A percentile compares a stretch with the other conserved stretches of the same genome.
Evolutionary conservation across 2,797 vertebrate species (phyloP).

Genomic region (Enteromius trimaculatus): DNA sequence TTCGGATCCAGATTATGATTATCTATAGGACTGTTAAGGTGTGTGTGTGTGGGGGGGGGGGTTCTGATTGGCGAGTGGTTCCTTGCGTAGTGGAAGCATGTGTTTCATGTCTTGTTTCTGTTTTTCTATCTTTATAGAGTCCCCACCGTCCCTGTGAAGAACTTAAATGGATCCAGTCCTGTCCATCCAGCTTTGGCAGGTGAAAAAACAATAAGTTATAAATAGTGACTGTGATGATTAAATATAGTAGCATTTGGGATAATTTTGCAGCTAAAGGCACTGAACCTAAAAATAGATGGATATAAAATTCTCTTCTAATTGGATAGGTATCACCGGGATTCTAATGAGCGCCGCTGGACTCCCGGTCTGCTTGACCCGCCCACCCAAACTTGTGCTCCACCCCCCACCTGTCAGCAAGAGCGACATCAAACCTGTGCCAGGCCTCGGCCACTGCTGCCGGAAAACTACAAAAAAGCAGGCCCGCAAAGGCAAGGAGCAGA

Average conservation of each 20-base stretch:
- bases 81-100: conserved; percentile 2
- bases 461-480: conserved; percentile 96
- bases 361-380: conserved; percentile 93
- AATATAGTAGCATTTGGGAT: background rate
- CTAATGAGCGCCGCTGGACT: conserved; percentile 95
- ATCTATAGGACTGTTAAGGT: conserved; percentile 5
- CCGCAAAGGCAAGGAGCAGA: conserved; percentile 83
- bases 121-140: conserved; percentile 77
- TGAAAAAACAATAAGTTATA: conserved; percentile 67
- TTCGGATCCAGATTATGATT: conserved; percentile 7
- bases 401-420: conserved; percentile 96
- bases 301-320: conserved; percentile 48
- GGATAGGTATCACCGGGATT: conserved; percentile 92
- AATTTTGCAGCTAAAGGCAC: background rate
- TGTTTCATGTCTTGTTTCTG: conserved; percentile 15
- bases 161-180: conserved; percentile 94
- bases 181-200: conserved; percentile 95
- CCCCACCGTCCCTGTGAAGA: conserved; percentile 95
- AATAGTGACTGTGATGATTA: background rate
- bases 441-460: conserved; percentile 92
- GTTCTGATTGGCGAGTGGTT: background rate
- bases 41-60: background rate
- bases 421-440: conserved; percentile 93
- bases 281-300: conserved; percentile 2
- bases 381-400: conserved; percentile 92